Conservation (phyloP, 2,113 vertebrate species). For the Cercopithecus mona region DNA sequence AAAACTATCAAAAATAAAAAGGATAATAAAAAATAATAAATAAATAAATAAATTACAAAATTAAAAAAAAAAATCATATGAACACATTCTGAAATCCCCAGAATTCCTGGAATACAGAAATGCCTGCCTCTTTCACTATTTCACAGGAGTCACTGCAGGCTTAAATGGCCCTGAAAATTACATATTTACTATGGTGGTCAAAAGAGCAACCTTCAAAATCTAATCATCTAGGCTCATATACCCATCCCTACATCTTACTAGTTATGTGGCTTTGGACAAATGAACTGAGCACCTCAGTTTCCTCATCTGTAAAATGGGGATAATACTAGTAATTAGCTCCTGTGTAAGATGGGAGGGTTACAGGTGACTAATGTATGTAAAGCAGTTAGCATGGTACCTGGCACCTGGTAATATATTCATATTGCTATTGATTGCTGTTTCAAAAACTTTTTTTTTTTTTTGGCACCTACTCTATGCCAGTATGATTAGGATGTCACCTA, state of each 20-base stretch:
- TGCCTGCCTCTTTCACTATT: constrained; percentile 83
- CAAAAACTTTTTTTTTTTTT: neutral
- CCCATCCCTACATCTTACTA: neutral
- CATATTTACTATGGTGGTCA: neutral
- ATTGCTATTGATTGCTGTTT: neutral
- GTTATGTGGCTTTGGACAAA: neutral
- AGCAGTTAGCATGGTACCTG: neutral
- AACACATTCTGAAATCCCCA: constrained; percentile 86
- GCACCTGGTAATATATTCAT: neutral
- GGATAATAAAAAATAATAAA: too few relatives aligned
- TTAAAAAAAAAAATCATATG: constrained; percentile 86
- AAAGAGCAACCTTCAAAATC: neutral
- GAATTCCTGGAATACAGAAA: constrained; percentile 86
- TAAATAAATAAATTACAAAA: too few relatives aligned
- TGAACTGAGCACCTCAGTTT: neutral
- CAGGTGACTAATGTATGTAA: neutral
- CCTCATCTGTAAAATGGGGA: neutral
- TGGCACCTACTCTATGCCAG: too few relatives aligned
- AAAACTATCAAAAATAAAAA: constrained; percentile 82
- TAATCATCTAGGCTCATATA: neutral
- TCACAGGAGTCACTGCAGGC: constrained; percentile 85
- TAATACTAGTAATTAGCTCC: neutral
- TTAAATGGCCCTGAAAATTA: constrained; percentile 60
- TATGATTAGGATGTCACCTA: neutral
- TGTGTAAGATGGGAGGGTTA: neutral